Evolutionary conservation across 2,888 invertebrate genomes (phyloP), one percentile per base, ranked within the genome.

Genomic region (Cantharis rufa): DNA sequence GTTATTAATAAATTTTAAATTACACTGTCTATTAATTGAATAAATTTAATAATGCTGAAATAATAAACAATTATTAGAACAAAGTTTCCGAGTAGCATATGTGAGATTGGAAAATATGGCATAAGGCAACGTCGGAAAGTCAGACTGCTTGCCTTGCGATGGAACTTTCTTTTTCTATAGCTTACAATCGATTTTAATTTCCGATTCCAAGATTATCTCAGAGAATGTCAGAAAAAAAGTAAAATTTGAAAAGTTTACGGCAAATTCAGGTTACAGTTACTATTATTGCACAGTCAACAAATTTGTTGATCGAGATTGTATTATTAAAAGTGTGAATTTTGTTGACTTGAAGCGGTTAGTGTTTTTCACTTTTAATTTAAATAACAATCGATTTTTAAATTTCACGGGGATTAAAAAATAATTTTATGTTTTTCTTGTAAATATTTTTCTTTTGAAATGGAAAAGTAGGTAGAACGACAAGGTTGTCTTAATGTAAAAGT

Each of bases 111-210:
- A 80, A 79, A 78, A 78, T 75, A 78, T 74, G 79, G 69, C 63
- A 71, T 18, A 66, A 66, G n/a, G 64, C 21, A 66, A 72, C 75
- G 77, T 75, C 69, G 72, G 74, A 73, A 77, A 80, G 73, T 76
- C 79, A 77, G 79, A 80, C 78, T 78, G 78, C 80, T 75, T 69
- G 79, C 76, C 74, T 79, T 78, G 80, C 77, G 78, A 79, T 78
- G 78, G 75, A 79, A 80, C 79, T 80, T 77, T 78, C 79, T 79
- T 78, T 80, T 81, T 79, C 78, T 80, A 80, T 80, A 80, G 78
- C 76, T 80, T n/a, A 80, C 81, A 82, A 83, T 82, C 83, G 83
- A 83, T 83, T 83, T 83, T 83, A 83, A 83, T 83, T 83, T 83
- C 83, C 83, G 83, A 83, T 81, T 81, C 81, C 72, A 77, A 82